Percentiles rank a stretch among this genome's conserved stretches.
Evolutionary conservation across 2,888 invertebrate species (phyloP).

Genomic region (Rhagonycha fulva): DNA sequence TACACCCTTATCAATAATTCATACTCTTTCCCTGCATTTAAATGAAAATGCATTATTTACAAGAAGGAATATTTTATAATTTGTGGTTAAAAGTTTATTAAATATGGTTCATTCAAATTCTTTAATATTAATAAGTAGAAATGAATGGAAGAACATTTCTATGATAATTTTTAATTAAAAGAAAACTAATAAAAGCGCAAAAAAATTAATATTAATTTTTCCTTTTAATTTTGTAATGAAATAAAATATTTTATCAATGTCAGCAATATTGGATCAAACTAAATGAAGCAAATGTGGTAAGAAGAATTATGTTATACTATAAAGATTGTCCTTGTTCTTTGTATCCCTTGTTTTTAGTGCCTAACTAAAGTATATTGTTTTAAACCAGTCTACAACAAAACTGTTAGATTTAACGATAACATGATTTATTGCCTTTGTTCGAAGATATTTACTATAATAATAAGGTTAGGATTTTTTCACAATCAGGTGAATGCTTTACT

Average conservation of each 20-base stretch:
- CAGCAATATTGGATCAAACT: background rate
- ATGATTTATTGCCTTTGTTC: conserved; percentile 13
- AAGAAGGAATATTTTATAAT: background rate
- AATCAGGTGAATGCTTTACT: conserved; percentile 43
- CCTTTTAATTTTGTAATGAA: background rate
- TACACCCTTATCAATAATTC: conserved; percentile 8
- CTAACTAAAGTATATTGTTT: conserved; percentile 18
- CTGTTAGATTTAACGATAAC: conserved; percentile 17
- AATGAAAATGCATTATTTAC: conserved; percentile 4
- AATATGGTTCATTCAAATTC: background rate
- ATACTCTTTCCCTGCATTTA: conserved; percentile 7
- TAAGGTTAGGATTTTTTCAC: background rate
- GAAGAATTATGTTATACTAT: conserved; percentile 19
- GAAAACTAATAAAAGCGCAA: background rate
- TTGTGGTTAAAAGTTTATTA: background rate
- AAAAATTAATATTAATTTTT: background rate
- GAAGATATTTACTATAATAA: background rate
- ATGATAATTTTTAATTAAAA: background rate
- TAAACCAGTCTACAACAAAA: conserved; percentile 8
- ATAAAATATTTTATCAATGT: background rate
- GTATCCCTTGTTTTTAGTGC: conserved; percentile 9
- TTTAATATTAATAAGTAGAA: background rate
- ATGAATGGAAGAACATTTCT: background rate
- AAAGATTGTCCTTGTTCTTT: conserved; percentile 11
- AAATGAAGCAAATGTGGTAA: background rate